These are phyloP conservation scores for Capitulum mitella DNA, from an alignment of 2,888 invertebrate genomes.

Conservation along the genomic window DNA sequence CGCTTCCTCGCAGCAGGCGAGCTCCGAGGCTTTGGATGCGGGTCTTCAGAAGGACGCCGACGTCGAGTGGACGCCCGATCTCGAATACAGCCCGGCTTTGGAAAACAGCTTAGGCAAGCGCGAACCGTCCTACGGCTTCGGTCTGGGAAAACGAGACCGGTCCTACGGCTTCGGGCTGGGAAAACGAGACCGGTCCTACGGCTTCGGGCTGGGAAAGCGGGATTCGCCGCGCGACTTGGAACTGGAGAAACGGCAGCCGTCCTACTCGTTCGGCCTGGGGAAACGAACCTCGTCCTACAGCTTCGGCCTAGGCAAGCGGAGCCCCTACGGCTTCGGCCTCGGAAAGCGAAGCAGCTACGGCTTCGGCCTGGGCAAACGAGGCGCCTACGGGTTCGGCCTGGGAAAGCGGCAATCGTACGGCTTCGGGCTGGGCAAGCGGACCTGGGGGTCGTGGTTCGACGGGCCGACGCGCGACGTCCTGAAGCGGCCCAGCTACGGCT, in stretches of 20 bases:
- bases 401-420: constrained; percentile 5
- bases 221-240: too few relatives aligned
- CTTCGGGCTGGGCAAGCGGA: constrained; percentile 2
- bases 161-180: too few relatives aligned
- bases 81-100: background rate
- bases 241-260: background rate
- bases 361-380: background rate
- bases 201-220: too few relatives aligned
- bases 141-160: too few relatives aligned
- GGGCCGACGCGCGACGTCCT: background rate
- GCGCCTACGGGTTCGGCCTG: background rate
- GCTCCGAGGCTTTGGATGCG: background rate
- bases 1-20: background rate
- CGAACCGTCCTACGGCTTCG: background rate
- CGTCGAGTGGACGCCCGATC: background rate
- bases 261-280: background rate
- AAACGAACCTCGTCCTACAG: background rate
- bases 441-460: constrained; percentile 9
- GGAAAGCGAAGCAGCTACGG: background rate
- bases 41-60: background rate
- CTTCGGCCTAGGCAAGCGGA: background rate
- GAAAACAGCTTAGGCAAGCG: background rate
- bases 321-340: background rate
- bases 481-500: constrained; percentile 8
- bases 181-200: too few relatives aligned